These are phyloP conservation scores for Forficula auricularia DNA, from an alignment of 1,140 invertebrate genomes.

Conservation along the genomic window DNA sequence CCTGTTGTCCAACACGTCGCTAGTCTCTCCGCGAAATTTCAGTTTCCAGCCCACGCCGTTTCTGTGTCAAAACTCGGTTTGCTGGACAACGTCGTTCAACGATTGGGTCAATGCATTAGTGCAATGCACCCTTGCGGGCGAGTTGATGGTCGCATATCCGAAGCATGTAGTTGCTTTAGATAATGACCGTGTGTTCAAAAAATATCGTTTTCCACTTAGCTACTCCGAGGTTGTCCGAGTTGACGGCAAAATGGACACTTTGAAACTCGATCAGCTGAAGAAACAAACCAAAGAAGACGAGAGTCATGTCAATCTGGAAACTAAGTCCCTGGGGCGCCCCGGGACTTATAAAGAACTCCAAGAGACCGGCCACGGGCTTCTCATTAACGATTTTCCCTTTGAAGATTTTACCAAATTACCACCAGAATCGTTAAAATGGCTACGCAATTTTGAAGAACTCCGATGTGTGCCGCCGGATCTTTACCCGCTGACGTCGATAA, in stretches of 20 bases:
- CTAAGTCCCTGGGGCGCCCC: conserved; percentile 11
- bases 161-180: conserved; percentile 23
- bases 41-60: too few relatives aligned
- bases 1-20: too few relatives aligned
- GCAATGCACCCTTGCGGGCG: conserved; percentile 26
- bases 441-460: background rate
- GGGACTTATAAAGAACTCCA: conserved; percentile 15
- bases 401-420: conserved; percentile 22
- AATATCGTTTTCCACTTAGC: conserved; percentile 17
- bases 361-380: conserved; percentile 13
- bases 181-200: conserved; percentile 18
- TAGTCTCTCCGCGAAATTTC: too few relatives aligned
- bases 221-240: too few relatives aligned
- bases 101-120: conserved; percentile 26
- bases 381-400: conserved; percentile 25
- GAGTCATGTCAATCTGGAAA: background rate
- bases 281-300: conserved; percentile 1
- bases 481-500: conserved; percentile 8
- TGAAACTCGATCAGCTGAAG: conserved; percentile 1
- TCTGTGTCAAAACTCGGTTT: too few relatives aligned
- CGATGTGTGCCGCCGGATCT: background rate
- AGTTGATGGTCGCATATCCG: conserved; percentile 25
- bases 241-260: background rate
- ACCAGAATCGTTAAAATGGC: background rate
- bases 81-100: conserved; percentile 8